These are phyloP conservation scores for Oscheius onirici DNA, from an alignment of 2,888 invertebrate species.

Conservation along the genomic window DNA sequence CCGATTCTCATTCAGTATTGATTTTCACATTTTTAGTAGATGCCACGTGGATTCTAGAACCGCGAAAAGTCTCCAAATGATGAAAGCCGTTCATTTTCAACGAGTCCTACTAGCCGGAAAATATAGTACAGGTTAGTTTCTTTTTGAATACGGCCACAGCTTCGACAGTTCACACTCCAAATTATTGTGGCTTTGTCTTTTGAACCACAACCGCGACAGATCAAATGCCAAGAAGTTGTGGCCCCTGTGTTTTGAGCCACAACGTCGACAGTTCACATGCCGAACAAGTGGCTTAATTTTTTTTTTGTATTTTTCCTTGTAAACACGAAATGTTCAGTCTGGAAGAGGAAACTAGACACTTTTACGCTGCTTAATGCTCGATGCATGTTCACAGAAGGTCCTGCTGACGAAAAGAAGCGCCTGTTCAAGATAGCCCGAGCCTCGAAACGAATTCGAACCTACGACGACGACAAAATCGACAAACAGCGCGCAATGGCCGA, in stretches of 20 bases:
- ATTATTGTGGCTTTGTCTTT: too few species aligned
- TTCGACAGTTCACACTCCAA: not conserved
- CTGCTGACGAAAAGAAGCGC: not conserved
- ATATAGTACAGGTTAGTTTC: not conserved
- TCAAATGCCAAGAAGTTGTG: too few species aligned
- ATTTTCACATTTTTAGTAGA: not conserved
- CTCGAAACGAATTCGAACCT: slow-evolving; percentile 38
- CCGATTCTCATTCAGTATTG: not conserved
- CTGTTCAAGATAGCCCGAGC: slow-evolving; percentile 20
- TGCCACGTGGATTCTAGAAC: not conserved
- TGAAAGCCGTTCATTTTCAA: not conserved
- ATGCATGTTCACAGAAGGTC: not conserved
- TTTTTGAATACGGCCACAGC: too few species aligned
- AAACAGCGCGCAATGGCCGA: slow-evolving; percentile 59
- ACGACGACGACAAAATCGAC: slow-evolving; percentile 60
- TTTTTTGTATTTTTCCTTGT: not conserved
- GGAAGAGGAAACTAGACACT: not conserved
- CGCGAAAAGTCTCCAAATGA: not conserved
- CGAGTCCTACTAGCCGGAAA: not conserved
- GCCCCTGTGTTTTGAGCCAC: too few species aligned
- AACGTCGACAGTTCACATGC: too few species aligned
- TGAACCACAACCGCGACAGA: too few species aligned
- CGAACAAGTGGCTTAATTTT: too few species aligned
- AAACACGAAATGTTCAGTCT: not conserved
- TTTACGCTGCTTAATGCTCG: not conserved